Conservation (phyloP, 92 coral and sea anemone species). For the Chrysogorgia sp. region DNA sequence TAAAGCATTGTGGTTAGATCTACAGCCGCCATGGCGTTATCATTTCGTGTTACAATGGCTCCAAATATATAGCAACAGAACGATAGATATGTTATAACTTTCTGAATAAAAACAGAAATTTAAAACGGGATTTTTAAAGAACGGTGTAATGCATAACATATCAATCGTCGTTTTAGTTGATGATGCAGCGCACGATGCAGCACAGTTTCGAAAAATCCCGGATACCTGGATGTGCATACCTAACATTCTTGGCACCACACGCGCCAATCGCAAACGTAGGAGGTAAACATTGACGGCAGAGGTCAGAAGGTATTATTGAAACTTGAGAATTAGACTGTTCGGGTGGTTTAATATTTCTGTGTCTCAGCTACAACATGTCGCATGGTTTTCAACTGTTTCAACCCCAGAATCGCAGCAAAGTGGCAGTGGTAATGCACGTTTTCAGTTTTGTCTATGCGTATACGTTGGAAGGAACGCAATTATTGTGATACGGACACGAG, state of each 20-base stretch:
- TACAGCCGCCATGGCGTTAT: too few species aligned
- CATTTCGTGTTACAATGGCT: too few species aligned
- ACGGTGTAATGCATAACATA: too few species aligned
- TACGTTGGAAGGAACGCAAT: not conserved
- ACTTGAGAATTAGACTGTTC: slow-evolving; percentile 26
- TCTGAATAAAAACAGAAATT: too few species aligned
- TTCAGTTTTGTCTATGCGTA: not conserved
- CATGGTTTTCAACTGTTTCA: slow-evolving; percentile 40
- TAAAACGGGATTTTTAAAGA: too few species aligned
- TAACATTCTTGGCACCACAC: not conserved
- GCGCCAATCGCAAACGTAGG: slow-evolving; percentile 20
- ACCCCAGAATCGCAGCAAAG: slow-evolving; percentile 31
- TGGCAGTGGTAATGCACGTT: slow-evolving; percentile 33
- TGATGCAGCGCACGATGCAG: too few species aligned
- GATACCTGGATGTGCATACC: not conserved
- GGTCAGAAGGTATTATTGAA: slow-evolving; percentile 45
- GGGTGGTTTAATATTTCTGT: slow-evolving; percentile 14
- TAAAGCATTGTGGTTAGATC: too few species aligned
- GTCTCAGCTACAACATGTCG: slow-evolving; percentile 31
- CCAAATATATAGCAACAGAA: too few species aligned
- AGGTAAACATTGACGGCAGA: slow-evolving; percentile 38
- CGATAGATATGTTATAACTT: too few species aligned
- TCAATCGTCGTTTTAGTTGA: too few species aligned
- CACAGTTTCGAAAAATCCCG: not conserved
- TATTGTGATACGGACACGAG: too few species aligned